Conservation (phyloP, 2,888 invertebrate genomes). For the Lepidochitona cinerea region DNA sequence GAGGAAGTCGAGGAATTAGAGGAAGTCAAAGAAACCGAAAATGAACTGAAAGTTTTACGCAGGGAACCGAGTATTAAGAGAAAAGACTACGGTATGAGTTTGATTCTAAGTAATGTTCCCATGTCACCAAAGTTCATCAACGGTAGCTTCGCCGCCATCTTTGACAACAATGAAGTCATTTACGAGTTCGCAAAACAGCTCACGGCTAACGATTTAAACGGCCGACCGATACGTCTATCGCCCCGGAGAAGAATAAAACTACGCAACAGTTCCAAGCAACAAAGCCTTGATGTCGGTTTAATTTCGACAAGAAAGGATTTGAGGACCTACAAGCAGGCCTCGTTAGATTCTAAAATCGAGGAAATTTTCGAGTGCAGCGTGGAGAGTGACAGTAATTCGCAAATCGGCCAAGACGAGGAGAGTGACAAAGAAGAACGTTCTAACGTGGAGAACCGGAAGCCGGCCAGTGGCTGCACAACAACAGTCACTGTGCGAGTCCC, state of each 20-base stretch:
- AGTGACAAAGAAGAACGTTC: background rate
- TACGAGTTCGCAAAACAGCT: constrained; percentile 59
- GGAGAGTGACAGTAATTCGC: constrained; percentile 23
- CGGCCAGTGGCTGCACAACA: constrained; percentile 21
- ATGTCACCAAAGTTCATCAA: constrained; percentile 93
- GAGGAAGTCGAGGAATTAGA: constrained; percentile 19
- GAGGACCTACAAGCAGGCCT: constrained; percentile 57
- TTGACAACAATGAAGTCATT: constrained; percentile 59
- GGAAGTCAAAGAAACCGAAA: constrained; percentile 1
- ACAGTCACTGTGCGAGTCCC: constrained; percentile 18
- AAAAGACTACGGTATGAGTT: constrained; percentile 87
- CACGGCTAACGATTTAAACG: constrained; percentile 54
- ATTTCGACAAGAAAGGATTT: constrained; percentile 29
- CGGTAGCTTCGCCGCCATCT: constrained; percentile 69
- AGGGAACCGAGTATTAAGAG: constrained; percentile 35
- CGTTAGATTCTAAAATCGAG: constrained; percentile 68
- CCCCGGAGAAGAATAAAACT: constrained; percentile 61
- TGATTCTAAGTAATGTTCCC: constrained; percentile 93
- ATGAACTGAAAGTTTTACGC: constrained; percentile 3
- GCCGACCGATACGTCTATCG: constrained; percentile 60
- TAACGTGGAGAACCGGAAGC: constrained; percentile 22
- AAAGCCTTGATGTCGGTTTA: constrained; percentile 60
- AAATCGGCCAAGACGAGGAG: constrained; percentile 9
- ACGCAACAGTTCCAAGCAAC: constrained; percentile 59
- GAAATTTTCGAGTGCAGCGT: constrained; percentile 61